A percentile compares a stretch with the other conserved stretches of the same genome.
These are phyloP conservation scores for Heliangelus exortis DNA, from an alignment of 2,797 vertebrate species.

Conservation along the genomic window DNA sequence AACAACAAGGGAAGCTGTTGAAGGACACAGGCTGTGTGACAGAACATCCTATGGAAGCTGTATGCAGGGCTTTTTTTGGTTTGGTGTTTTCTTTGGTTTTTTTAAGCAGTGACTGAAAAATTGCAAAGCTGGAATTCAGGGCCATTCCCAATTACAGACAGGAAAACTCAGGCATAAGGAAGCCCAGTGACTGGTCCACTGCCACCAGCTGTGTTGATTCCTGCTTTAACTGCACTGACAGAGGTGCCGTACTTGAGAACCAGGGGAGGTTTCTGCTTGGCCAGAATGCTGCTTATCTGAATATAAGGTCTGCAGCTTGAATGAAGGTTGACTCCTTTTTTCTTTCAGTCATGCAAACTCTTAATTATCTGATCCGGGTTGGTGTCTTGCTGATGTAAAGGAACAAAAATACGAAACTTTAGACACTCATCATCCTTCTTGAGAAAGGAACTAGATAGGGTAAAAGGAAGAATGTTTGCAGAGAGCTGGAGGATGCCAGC, in stretches of 20 bases:
- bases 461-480: not conserved
- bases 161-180: not conserved
- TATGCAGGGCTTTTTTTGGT: not conserved
- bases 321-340: not conserved
- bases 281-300: not conserved
- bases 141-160: not conserved
- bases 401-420: not conserved
- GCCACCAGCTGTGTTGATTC: not conserved
- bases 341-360: not conserved
- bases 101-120: not conserved
- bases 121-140: not conserved
- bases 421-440: not conserved
- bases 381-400: not conserved
- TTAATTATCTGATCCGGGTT: not conserved
- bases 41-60: not conserved
- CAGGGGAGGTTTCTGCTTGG: not conserved
- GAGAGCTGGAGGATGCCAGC: not conserved
- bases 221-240: not conserved
- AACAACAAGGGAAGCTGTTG: not conserved
- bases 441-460: fast-evolving
- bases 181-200: not conserved
- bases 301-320: not conserved
- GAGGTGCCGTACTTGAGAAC: not conserved
- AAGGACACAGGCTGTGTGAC: not conserved
- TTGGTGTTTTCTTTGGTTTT: not conserved